Base-by-base conservation (phyloP, 2,888 invertebrate genomes). In the Eristalis pertinax region DNA sequence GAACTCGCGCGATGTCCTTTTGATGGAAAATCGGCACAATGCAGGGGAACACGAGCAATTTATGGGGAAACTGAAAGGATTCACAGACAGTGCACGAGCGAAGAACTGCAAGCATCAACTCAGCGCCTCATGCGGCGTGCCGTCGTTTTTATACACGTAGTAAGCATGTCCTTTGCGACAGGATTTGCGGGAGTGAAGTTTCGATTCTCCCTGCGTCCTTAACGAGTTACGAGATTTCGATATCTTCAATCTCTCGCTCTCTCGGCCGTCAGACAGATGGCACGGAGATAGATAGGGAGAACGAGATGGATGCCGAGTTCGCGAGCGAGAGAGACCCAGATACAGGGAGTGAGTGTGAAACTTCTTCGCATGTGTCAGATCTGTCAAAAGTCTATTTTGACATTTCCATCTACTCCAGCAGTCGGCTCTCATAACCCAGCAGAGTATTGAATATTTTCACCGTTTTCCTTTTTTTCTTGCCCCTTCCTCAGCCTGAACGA, bases 311-410 rank as follows among this genome's bases (percentile, higher is more conserved):
- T 0, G n/a, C 38, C 32, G 22, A 8, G 10, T n/a, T 19, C 8
- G 1, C 8, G 32, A 65, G 43, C 2, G 11, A 70, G 15, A n/a
- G 50, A 62, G 29, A n/a, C n/a, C 10, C 19, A 26, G 43, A 73
- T 26, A 15, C 13, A 60, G 29, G 13, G 8, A 11, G 24, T 8
- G 19, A 50, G 8, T 50, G 50, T 38, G 38, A 38, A 32, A 76
- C 77, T 72, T 82, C 63, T 83, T 76, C 86, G 86, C 86, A 83
- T 83, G 83, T 86, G 78, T 83, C 78, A 75, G 78, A 75, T 72
- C 65, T 83, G 86, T 86, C 85, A 86, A 62, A 76, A 72, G 15
- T 65, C 29, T 2, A 32, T 62, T 64, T 67, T 65, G 26, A 70
- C 65, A 70, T 43, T 65, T 82, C 35, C 41, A 11, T 50, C n/a